These are phyloP conservation scores for Pseudomyrmex gracilis DNA, from an alignment of 1,140 invertebrate species.

Conservation along the genomic window DNA sequence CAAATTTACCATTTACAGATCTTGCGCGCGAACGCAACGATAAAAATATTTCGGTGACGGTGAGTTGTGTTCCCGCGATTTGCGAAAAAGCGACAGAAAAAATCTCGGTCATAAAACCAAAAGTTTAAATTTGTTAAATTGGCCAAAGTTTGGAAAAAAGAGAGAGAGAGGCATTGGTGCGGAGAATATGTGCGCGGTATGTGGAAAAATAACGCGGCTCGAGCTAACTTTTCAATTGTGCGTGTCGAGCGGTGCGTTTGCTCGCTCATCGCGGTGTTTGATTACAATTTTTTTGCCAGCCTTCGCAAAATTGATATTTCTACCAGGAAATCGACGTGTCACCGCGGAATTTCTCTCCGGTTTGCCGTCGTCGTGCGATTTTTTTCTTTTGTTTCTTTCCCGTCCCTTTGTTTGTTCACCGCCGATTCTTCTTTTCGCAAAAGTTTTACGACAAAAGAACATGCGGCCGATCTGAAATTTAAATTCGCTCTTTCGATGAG, in stretches of 20 bases:
- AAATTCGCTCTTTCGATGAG: slow-evolving; percentile 22
- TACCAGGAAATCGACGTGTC: slow-evolving; percentile 25
- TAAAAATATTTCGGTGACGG: too few relatives aligned
- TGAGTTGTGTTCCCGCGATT: too few relatives aligned
- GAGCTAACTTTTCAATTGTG: slow-evolving; percentile 43
- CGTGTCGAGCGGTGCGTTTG: background rate
- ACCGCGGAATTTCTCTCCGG: background rate
- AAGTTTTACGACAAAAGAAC: slow-evolving; percentile 37
- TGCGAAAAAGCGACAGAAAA: too few relatives aligned
- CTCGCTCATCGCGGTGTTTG: slow-evolving; percentile 22
- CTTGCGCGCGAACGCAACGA: too few relatives aligned
- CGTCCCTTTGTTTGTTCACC: background rate
- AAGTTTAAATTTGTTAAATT: slow-evolving; percentile 51
- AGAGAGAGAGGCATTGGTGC: background rate
- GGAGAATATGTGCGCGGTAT: background rate
- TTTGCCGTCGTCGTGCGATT: too few relatives aligned
- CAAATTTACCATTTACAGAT: too few relatives aligned
- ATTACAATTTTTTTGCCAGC: slow-evolving; percentile 49
- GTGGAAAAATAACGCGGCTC: background rate
- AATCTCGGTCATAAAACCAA: background rate
- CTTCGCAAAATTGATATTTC: slow-evolving; percentile 49
- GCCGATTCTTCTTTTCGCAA: background rate
- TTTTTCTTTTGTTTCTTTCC: background rate
- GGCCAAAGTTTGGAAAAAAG: slow-evolving; percentile 10
- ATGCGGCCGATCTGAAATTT: slow-evolving; percentile 39